Conservation (phyloP, 2,113 vertebrate species). For the Osmerus eperlanus region DNA sequence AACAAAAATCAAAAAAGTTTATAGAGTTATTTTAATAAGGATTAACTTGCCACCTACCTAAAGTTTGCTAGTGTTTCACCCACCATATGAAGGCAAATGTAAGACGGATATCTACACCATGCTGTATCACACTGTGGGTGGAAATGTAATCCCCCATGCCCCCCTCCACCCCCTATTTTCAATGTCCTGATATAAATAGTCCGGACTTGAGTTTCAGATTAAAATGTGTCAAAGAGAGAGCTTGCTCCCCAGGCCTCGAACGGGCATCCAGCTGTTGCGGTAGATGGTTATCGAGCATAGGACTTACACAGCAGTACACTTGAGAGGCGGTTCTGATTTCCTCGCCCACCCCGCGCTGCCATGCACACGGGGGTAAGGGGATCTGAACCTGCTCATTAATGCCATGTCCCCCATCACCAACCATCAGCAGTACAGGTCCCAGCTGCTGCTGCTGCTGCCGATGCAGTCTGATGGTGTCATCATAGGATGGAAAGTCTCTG, state of each 20-base stretch:
- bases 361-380: conserved; percentile 59
- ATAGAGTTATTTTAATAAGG: no score
- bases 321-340: conserved; percentile 55
- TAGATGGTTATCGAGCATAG: conserved; percentile 49
- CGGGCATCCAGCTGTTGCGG: conserved; percentile 58
- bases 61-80: no score
- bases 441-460: conserved; percentile 55
- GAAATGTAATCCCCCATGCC: not conserved
- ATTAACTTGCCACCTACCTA: no score
- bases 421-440: conserved; percentile 43
- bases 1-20: no score
- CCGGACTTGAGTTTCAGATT: conserved; percentile 42
- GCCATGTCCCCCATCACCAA: conserved; percentile 60
- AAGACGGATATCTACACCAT: no score
- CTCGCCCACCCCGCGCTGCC: conserved; percentile 38
- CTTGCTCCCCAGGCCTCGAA: conserved; percentile 49
- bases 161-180: not conserved
- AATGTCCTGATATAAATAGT: conserved; percentile 38
- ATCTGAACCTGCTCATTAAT: conserved; percentile 67
- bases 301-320: conserved; percentile 47
- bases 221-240: conserved; percentile 38
- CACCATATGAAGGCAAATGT: no score
- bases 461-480: conserved; percentile 42
- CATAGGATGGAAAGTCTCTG: conserved; percentile 35
- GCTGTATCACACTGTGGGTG: no score